Conservation (phyloP, 1,140 invertebrate species). For the Trissolcus basalis region DNA sequence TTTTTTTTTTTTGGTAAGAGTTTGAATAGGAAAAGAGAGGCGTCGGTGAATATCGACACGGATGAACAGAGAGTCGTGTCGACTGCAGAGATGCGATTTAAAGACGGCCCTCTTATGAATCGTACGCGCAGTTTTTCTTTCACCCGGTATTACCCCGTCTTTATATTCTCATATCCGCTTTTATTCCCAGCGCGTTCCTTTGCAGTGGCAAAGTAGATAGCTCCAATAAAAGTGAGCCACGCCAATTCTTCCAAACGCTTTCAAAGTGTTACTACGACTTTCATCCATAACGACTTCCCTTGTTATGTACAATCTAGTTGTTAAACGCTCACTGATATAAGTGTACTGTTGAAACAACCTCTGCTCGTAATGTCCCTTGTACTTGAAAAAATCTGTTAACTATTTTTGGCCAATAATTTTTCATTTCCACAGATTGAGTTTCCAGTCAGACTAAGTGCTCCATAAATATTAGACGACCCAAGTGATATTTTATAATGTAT, state of each 20-base stretch:
- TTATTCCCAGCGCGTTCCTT: conserved; percentile 59
- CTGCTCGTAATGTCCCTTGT: too few species aligned
- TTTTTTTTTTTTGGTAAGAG: conserved; percentile 32
- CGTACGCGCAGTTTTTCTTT: conserved; percentile 59
- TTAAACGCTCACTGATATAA: too few species aligned
- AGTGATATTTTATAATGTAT: too few species aligned
- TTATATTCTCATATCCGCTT: conserved; percentile 60
- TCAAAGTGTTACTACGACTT: conserved; percentile 62
- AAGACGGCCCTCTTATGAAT: conserved; percentile 60
- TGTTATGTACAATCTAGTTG: conserved; percentile 47
- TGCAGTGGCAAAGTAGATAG: conserved; percentile 57
- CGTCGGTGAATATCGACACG: conserved; percentile 52
- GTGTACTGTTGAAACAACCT: too few species aligned
- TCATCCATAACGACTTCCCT: conserved; percentile 61
- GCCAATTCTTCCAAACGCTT: conserved; percentile 60
- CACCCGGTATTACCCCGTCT: conserved; percentile 54
- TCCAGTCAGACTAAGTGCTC: too few species aligned
- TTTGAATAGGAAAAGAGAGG: conserved; percentile 50
- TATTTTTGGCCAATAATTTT: too few species aligned
- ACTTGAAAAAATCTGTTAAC: too few species aligned
- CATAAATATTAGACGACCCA: too few species aligned
- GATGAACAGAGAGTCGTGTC: conserved; percentile 52
- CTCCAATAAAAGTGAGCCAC: conserved; percentile 60
- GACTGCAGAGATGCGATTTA: conserved; percentile 57
- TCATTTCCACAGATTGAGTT: too few species aligned